Evolutionary conservation across 2,113 vertebrate genomes (phyloP).

Genomic region (Rhegmatorhina hoffmannsi): DNA sequence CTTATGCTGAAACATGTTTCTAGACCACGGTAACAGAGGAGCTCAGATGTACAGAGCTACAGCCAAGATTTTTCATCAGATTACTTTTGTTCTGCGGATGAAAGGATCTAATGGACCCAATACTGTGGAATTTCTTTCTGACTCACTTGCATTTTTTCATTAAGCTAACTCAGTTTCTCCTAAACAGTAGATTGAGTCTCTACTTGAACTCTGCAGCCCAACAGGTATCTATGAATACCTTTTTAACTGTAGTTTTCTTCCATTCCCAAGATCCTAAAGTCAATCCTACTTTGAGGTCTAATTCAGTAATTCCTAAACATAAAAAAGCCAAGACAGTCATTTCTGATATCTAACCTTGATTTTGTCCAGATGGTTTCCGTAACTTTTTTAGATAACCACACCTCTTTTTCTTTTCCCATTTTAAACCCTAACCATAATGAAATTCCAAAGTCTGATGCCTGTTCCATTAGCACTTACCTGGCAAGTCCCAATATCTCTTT

Average conservation of each 20-base stretch:
- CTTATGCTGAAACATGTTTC: not conserved
- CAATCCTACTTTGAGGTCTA: not conserved
- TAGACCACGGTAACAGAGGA: accelerated
- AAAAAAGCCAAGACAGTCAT: not conserved
- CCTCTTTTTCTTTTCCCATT: not conserved
- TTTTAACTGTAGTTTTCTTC: not conserved
- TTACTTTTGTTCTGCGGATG: not conserved
- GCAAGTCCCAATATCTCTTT: not conserved
- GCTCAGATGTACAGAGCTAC: not conserved
- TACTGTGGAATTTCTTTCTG: not conserved
- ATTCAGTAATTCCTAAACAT: not conserved
- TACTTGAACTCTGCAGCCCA: not conserved
- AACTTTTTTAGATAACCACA: not conserved
- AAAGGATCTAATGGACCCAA: not conserved
- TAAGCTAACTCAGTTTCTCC: not conserved
- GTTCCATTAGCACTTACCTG: not conserved
- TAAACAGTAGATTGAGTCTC: not conserved
- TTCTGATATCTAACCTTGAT: not conserved
- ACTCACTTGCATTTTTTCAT: not conserved
- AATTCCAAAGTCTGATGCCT: not conserved
- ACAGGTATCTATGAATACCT: not conserved
- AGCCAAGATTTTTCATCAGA: not conserved
- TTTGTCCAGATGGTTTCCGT: not conserved
- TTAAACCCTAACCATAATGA: not conserved
- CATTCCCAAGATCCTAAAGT: not conserved